Conservation (phyloP, 2,797 vertebrate genomes). For the Odontamblyopus lacepedii region DNA sequence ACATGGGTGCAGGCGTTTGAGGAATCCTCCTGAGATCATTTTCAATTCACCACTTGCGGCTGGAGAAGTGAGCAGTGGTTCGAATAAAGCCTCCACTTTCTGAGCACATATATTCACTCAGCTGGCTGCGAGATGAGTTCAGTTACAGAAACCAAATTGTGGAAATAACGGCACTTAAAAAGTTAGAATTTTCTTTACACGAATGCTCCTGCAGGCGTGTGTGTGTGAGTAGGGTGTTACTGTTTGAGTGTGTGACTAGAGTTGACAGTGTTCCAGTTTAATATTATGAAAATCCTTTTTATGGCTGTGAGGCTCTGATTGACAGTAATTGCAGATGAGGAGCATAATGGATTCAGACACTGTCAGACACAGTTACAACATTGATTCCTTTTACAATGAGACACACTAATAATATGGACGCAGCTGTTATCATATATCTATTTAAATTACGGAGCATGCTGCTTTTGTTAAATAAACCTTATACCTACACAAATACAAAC, state of each 20-base stretch:
- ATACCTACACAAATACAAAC: not conserved
- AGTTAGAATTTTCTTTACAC: constrained; percentile 37
- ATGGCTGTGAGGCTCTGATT: constrained; percentile 8
- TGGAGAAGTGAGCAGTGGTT: constrained; percentile 28
- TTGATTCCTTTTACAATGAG: constrained; percentile 4
- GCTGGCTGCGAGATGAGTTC: constrained; percentile 45
- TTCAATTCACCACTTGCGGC: constrained; percentile 54
- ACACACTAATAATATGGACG: not conserved
- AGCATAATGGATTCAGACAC: constrained; percentile 4
- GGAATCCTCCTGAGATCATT: constrained; percentile 55
- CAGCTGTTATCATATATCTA: not conserved
- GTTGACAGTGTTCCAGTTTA: not conserved
- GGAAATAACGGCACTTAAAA: constrained; percentile 35
- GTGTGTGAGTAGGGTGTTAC: not conserved
- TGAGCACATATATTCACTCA: constrained; percentile 40
- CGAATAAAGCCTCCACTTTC: constrained; percentile 48
- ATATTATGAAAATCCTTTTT: constrained; percentile 11
- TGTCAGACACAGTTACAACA: constrained; percentile 5
- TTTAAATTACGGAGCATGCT: not conserved
- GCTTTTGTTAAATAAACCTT: not conserved
- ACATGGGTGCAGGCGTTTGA: constrained; percentile 43
- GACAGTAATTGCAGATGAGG: constrained; percentile 16
- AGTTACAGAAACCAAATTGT: constrained; percentile 37
- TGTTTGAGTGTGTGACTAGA: constrained; percentile 1
- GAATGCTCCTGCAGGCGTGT: constrained; percentile 15